Evolutionary conservation across 1,140 invertebrate genomes (phyloP), one percentile per base, ranked within the genome.

Genomic region (Cardiocondyla obscurior): DNA sequence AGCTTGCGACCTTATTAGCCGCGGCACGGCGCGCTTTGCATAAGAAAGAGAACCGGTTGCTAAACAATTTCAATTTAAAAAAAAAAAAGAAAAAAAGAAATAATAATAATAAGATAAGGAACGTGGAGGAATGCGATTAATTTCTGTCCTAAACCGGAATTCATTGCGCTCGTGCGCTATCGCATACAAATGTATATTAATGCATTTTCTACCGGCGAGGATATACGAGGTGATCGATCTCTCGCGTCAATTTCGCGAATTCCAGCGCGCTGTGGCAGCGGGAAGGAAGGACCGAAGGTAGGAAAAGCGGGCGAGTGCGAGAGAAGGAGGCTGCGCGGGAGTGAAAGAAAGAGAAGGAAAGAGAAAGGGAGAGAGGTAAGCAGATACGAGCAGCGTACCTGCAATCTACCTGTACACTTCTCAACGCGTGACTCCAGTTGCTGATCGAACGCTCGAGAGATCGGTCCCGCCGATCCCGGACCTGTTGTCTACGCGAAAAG

Each of bases 381-480:
- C 60, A 62, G 30, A 64, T 64, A 65, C 49, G 28, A 58, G 44
- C 28, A 25, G 51, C 86, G 87, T 79, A 79, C 74, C 74, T 79
- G 74, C 62, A 67, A 79, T 49, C 89, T 90, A 91, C 89, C 90
- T 90, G 88, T 88, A 25, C 51, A 69, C 81, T 67, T 55, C 62
- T 57, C 73, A 30, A 53, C 85, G 76, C 39, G 46, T 88, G 73
- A 79, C 85, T 90, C 89, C 93, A 93, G 93, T 93, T 92, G 92
- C 90, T 88, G 92, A 93, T 91, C 91, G 92, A 86, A 87, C 88
- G 77, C 73, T 86, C 88, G 53, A 70, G 57, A 84, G 81, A 73
- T 62, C 82, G 85, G 85, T 81, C 77, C 65, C 64, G 49, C 44
- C 67, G 10, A 51, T 33, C 19, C 44, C 16, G 8, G n/a, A 65